Evolutionary conservation across 2,888 invertebrate genomes (phyloP), one percentile per base, ranked within the genome.

Genomic region (Macaria liturata): DNA sequence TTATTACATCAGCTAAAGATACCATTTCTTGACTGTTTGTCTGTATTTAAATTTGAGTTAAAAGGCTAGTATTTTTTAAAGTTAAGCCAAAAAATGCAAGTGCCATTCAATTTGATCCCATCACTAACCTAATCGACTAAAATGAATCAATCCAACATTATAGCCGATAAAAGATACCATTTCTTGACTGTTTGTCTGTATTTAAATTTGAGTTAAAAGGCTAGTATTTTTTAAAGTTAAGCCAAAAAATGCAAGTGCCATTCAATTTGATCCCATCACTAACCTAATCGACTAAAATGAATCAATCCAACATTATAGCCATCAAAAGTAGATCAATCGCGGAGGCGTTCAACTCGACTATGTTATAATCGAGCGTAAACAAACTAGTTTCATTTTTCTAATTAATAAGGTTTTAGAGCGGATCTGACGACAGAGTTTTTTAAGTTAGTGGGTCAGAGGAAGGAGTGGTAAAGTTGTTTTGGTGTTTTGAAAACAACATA

Each of bases 321-420:
- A 56, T 65, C 39, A 54, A 37, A 65, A 60, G 49, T 65, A 61
- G 65, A 65, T 58, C 65, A 62, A 61, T 59, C 52, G 55, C 47
- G 46, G 59, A 59, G 57, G 56, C 61, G 57, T 54, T 54, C 61
- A 50, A 56, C 61, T 65, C 51, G 56, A 51, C 55, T 60, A 59
- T 54, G 58, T 46, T 60, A 57, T 65, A 62, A 60, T 59, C 61
- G 57, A 55, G 8, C 42, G 50, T 46, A 48, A 34, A 54, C 42
- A 7, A 51, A 64, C 59, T 48, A 39, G 59, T 59, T 64, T 61
- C 61, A 20, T 59, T 42, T 42, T 42, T 42, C 42, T 42, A 42
- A 42, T 46, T 50, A 57, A 59, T 59, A 54, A 59, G 52, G 55
- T 59, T 55, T 48, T 59, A 37, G 59, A 59, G 31, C 59, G 59